Evolutionary conservation across 2,113 vertebrate species (phyloP).

Genomic region (Spea multiplicata): DNA sequence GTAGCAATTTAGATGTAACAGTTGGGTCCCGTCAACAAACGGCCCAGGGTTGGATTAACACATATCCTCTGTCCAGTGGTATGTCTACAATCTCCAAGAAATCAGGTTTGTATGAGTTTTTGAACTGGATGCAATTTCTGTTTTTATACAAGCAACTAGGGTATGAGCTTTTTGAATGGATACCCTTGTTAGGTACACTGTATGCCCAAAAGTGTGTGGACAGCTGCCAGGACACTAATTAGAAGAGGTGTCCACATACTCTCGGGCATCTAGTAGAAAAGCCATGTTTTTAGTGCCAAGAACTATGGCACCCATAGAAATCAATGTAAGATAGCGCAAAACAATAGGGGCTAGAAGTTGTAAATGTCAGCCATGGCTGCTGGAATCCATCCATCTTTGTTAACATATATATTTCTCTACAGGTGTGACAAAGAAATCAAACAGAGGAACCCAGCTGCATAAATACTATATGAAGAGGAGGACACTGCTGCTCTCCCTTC

Average conservation of each 20-base stretch:
- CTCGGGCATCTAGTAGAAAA: too few species aligned
- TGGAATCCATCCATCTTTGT: not conserved
- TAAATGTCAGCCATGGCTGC: not conserved
- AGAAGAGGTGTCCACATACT: too few species aligned
- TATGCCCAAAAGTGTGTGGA: too few species aligned
- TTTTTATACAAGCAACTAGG: too few species aligned
- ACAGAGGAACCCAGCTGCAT: conserved; percentile 90
- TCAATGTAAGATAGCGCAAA: too few species aligned
- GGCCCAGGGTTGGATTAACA: conserved; percentile 95
- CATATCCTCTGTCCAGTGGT: conserved; percentile 91
- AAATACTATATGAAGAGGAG: conserved; percentile 97
- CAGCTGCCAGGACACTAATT: too few species aligned
- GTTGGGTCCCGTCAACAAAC: conserved; percentile 90
- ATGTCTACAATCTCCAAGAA: conserved; percentile 98
- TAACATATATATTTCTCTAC: conserved; percentile 38
- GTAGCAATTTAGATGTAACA: conserved; percentile 83
- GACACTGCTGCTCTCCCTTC: conserved; percentile 81
- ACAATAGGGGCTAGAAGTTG: too few species aligned
- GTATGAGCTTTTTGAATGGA: too few species aligned
- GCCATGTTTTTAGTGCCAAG: too few species aligned
- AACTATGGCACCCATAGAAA: too few species aligned
- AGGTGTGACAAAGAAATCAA: conserved; percentile 95
- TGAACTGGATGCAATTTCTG: not conserved
- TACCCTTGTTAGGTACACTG: too few species aligned
- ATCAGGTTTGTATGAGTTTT: conserved; percentile 73